phyloP scores from a whole-genome alignment of 2,113 vertebrate species.

The Pantherophis guttatus region DNA sequence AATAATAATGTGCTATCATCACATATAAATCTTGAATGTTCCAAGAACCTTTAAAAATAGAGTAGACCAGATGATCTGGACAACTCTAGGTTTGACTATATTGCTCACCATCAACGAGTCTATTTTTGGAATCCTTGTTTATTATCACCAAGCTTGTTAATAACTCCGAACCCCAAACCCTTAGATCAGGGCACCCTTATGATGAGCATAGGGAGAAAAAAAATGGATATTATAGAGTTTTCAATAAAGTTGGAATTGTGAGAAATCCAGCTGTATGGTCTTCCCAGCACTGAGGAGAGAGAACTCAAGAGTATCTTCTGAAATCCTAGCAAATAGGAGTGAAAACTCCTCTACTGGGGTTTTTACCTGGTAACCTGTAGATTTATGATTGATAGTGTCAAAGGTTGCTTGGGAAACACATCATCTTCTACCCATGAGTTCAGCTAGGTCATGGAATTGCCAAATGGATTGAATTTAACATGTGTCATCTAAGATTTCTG shows the following conservation, averaged over 20 bases:
- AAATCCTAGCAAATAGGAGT: not conserved
- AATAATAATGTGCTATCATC: not conserved
- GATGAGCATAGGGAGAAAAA: not conserved
- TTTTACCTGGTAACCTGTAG: not conserved
- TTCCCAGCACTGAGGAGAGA: not conserved
- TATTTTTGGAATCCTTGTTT: not conserved
- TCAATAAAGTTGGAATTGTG: not conserved
- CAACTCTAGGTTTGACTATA: not conserved
- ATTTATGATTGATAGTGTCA: not conserved
- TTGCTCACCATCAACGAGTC: not conserved
- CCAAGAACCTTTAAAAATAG: not conserved
- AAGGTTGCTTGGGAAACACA: not conserved
- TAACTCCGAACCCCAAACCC: not conserved
- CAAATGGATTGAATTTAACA: not conserved
- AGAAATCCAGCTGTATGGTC: not conserved
- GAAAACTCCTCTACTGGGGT: not conserved
- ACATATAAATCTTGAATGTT: not conserved
- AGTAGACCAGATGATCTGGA: not conserved
- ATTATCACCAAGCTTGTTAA: not conserved
- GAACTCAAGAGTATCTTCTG: not conserved
- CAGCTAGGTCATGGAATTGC: not conserved
- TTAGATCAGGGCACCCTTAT: not conserved
- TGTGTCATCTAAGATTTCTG: not conserved
- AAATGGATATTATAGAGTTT: not conserved
- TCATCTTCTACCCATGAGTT: not conserved